Evolutionary conservation across 2,113 vertebrate species (phyloP), one percentile per base, ranked within the genome.

Genomic region (Dinomys branickii): DNA sequence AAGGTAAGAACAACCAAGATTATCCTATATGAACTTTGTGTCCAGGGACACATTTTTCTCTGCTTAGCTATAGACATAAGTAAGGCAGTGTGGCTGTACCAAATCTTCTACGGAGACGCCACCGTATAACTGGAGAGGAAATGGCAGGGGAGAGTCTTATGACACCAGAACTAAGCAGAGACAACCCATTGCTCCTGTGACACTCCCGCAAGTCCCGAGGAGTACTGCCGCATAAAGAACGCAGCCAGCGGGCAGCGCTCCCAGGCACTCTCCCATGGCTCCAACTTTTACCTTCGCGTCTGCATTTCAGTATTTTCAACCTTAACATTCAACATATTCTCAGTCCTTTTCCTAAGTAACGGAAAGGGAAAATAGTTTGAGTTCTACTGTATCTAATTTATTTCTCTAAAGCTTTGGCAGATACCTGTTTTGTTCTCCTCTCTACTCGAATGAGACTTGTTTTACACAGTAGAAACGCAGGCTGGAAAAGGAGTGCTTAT

Each of bases 381-480:
- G 24, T 80, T 75, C 10, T 47, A 33, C 56, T 75, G 2, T 26
- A 56, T n/a, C 52, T 61, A 88, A 87, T 56, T 95, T 81, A 93
- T 67, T 88, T 93, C 16, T 85, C 65, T 84, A 52, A 95, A 26
- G 38, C 47, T 81, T 91, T 56, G 1, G 7, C 58, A 63, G 50
- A 58, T n/a, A 13, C 83, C 7, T 44, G n/a, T 33, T 50, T 50
- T 16, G 38, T 85, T 58, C 35, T 41, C 35, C 4, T 73, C 4
- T 73, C n/a, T 78, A 47, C 59, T 78, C 77, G 28, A 92, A 59
- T 71, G 16, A 95, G 10, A 69, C 33, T 73, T 92, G 11, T 89
- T 93, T 96, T 54, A 78, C 52, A 91, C 86, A 86, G 22, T 89
- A 5, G 86, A 88, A 73, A 77, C 44, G 2, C 35, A n/a, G 94